Evolutionary conservation across 1,140 invertebrate genomes (phyloP).

Genomic region (Medauroidea extradentata): DNA sequence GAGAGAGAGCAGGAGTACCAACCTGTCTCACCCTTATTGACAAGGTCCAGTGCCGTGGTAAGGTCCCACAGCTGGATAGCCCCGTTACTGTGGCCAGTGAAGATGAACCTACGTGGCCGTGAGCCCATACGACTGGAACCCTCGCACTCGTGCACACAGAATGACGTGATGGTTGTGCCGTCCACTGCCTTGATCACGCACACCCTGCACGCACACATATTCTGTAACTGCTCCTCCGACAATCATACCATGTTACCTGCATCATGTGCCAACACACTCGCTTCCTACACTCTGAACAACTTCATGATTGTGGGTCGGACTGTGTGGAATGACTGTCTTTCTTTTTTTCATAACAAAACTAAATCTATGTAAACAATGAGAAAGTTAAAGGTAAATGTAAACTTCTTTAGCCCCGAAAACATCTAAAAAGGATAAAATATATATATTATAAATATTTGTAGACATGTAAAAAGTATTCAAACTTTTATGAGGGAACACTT

Average conservation of each 20-base stretch:
- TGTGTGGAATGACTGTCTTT: neutral
- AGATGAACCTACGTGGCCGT: conserved; percentile 82
- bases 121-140: conserved; percentile 89
- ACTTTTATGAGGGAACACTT: neutral
- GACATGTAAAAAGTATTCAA: conserved; percentile 14
- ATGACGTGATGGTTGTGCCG: conserved; percentile 89
- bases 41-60: conserved; percentile 86
- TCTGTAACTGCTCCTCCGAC: too few species aligned
- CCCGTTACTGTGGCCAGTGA: conserved; percentile 93
- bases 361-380: too few species aligned
- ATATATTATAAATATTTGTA: too few species aligned
- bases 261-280: too few species aligned
- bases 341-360: conserved; percentile 5
- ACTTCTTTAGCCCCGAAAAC: too few species aligned
- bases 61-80: conserved; percentile 98
- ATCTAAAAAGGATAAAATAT: too few species aligned
- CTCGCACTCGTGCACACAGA: conserved; percentile 96
- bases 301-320: too few species aligned
- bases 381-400: too few species aligned
- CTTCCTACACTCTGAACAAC: too few species aligned
- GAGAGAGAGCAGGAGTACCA: too few species aligned
- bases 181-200: conserved; percentile 94
- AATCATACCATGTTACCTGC: too few species aligned
- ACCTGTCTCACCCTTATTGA: conserved; percentile 62
- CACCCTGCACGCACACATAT: conserved; percentile 69